Percentiles rank a stretch among this genome's conserved stretches.
phyloP scores from a whole-genome alignment of 2,888 invertebrate species.

The Adelognathus sp. region DNA sequence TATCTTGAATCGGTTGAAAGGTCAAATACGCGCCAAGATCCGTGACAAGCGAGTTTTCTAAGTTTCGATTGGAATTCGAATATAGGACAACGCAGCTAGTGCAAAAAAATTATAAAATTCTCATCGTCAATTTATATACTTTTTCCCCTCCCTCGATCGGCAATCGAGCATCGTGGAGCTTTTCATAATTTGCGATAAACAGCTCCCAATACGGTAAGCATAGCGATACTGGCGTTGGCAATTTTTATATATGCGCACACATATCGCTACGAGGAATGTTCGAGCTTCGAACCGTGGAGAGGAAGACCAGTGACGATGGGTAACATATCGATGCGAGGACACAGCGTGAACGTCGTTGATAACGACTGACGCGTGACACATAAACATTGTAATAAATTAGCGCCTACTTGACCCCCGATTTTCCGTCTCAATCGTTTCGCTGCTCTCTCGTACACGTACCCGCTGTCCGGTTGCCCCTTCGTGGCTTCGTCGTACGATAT shows the following conservation, averaged over 20 bases:
- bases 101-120: not conserved
- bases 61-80: slow-evolving; percentile 16
- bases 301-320: slow-evolving; percentile 16
- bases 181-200: not conserved
- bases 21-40: slow-evolving; percentile 45
- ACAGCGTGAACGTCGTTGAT: slow-evolving; percentile 63
- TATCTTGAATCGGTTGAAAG: slow-evolving; percentile 55
- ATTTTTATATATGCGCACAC: not conserved
- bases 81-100: not conserved
- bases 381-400: slow-evolving; percentile 82
- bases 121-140: not conserved
- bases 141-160: not conserved
- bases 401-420: slow-evolving; percentile 78
- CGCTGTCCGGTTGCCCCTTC: slow-evolving; percentile 1
- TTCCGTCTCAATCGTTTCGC: slow-evolving; percentile 63
- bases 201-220: not conserved
- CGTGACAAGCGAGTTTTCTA: slow-evolving; percentile 6
- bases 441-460: slow-evolving; percentile 46
- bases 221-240: not conserved
- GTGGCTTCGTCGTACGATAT: slow-evolving; percentile 33
- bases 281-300: not conserved
- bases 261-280: not conserved
- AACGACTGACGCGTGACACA: slow-evolving; percentile 75
- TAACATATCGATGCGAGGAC: not conserved
- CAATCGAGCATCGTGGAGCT: not conserved